A percentile compares a stretch with the other conserved stretches of the same genome.
Conservation (phyloP, 2,888 invertebrate genomes). For the Oconnorella tubifera region DNA sequence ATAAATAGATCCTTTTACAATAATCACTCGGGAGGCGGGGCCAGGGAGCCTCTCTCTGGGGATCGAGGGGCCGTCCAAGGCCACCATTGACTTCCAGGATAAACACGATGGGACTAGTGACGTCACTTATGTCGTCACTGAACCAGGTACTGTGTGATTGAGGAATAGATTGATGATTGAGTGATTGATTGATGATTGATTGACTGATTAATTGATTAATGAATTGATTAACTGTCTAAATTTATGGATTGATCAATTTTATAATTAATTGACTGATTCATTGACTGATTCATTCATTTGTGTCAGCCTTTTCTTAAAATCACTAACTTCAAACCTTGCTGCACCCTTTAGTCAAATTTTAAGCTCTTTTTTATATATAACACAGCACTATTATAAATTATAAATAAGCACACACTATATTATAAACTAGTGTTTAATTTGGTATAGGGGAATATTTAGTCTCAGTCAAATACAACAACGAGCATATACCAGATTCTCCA, state of each 20-base stretch:
- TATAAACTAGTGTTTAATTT: too few species aligned
- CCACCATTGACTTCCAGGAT: conserved; percentile 81
- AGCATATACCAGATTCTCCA: conserved; percentile 97
- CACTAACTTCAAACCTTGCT: too few species aligned
- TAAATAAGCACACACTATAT: too few species aligned
- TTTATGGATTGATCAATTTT: background rate
- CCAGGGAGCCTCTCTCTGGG: conserved; percentile 94
- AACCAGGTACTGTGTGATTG: conserved; percentile 69
- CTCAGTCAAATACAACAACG: conserved; percentile 96
- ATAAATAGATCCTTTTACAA: conserved; percentile 69
- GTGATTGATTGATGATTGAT: too few species aligned
- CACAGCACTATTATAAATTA: too few species aligned
- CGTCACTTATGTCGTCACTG: conserved; percentile 85
- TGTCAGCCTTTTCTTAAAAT: too few species aligned
- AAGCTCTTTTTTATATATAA: too few species aligned
- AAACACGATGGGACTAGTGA: conserved; percentile 95
- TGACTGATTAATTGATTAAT: background rate
- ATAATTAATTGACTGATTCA: background rate
- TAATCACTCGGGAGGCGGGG: conserved; percentile 97
- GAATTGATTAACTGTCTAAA: background rate
- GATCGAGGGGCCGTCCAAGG: conserved; percentile 96
- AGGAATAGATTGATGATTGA: background rate
- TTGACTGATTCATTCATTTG: background rate
- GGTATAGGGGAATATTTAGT: conserved; percentile 88
- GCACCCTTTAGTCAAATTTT: too few species aligned